Conservation (phyloP, 1,140 invertebrate genomes). For the Tetragonula clypearis region DNA sequence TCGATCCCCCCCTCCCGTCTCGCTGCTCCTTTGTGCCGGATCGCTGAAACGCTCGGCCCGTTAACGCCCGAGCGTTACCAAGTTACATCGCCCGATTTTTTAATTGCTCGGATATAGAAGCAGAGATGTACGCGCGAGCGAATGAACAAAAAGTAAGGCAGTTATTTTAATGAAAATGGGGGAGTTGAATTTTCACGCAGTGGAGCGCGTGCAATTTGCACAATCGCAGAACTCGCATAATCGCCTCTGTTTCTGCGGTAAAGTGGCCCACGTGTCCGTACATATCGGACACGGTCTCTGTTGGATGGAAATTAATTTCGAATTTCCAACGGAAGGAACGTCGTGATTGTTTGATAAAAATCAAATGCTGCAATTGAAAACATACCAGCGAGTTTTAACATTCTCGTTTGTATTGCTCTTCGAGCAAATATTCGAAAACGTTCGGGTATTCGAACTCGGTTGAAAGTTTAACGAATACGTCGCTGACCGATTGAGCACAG, state of each 20-base stretch:
- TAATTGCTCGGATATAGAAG: not conserved
- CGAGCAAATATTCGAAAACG: not conserved
- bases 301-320: no score
- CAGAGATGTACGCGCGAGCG: not conserved
- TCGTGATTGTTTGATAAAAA: no score
- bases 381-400: no score
- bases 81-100: not conserved
- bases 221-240: no score
- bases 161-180: not conserved
- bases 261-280: no score
- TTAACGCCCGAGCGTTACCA: conserved; percentile 2
- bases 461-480: not conserved
- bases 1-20: conserved; percentile 55
- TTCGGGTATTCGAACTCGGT: not conserved
- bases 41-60: not conserved
- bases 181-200: not conserved
- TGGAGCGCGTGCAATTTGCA: no score
- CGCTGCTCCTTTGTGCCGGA: conserved; percentile 14
- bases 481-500: not conserved
- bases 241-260: no score
- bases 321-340: no score
- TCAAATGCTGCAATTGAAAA: no score
- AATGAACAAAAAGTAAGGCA: not conserved
- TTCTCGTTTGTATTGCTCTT: not conserved
- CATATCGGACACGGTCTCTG: no score